These are phyloP conservation scores for Stenurella melanura DNA, from an alignment of 2,888 invertebrate species.

Conservation along the genomic window DNA sequence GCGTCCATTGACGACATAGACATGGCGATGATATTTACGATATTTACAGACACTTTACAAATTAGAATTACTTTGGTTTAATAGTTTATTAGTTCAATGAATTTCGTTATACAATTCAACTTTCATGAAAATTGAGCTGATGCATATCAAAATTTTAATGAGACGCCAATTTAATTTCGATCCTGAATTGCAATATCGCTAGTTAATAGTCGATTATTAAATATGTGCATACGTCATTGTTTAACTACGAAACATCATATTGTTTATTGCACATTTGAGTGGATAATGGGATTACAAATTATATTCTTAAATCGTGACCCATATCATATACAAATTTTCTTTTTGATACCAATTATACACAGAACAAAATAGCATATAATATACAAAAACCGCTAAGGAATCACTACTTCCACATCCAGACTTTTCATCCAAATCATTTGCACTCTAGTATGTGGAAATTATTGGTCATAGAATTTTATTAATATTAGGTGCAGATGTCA, in stretches of 20 bases:
- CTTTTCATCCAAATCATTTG: too few species aligned
- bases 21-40: background rate
- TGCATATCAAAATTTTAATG: constrained; percentile 10
- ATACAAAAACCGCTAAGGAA: too few species aligned
- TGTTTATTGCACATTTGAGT: background rate
- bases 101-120: background rate
- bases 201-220: background rate
- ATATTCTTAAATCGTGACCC: background rate
- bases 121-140: background rate
- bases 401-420: too few species aligned
- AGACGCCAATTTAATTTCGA: constrained; percentile 1
- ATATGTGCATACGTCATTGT: background rate
- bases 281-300: background rate
- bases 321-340: too few species aligned
- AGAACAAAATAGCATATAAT: too few species aligned
- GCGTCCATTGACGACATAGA: background rate
- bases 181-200: background rate
- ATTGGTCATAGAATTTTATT: too few species aligned
- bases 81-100: background rate
- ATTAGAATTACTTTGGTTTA: constrained; percentile 1
- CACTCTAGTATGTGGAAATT: too few species aligned
- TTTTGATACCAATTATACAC: too few species aligned
- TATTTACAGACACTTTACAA: background rate
- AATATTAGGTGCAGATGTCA: too few species aligned
- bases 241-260: background rate